phyloP scores from a whole-genome alignment of 2,797 vertebrate species.

The Vespertilio murinus region DNA sequence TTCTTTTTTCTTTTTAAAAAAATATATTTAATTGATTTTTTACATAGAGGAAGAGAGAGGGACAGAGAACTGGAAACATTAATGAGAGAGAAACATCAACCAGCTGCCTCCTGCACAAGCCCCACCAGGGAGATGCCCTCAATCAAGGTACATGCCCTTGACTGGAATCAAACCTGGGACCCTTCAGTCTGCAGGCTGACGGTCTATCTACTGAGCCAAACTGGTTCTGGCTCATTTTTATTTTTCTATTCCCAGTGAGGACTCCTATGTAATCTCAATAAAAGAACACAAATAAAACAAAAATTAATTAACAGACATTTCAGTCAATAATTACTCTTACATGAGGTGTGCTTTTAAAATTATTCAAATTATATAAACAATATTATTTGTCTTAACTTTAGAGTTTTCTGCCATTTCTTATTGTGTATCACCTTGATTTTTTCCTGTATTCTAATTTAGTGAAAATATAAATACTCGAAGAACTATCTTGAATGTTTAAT shows the following conservation, averaged over 20 bases:
- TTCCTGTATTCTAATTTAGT: neutral
- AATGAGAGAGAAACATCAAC: too few species aligned
- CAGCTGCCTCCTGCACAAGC: too few species aligned
- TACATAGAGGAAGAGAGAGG: too few species aligned
- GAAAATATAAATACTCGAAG: neutral
- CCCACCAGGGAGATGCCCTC: too few species aligned
- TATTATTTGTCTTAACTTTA: constrained; percentile 27
- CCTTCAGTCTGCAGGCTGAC: too few species aligned
- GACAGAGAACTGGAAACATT: too few species aligned
- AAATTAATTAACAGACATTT: constrained; percentile 16
- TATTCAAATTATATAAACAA: neutral
- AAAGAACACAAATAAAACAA: neutral
- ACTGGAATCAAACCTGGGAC: too few species aligned
- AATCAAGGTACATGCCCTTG: too few species aligned
- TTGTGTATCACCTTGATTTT: neutral
- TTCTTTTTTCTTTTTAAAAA: neutral
- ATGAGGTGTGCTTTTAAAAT: neutral
- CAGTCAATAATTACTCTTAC: neutral
- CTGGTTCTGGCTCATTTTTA: neutral
- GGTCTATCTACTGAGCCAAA: too few species aligned
- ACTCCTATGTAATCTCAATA: neutral
- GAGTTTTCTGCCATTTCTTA: neutral
- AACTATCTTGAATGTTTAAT: neutral
- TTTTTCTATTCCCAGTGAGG: neutral
- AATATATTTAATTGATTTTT: too few species aligned